Percentiles rank a stretch among this genome's conserved stretches.
These are phyloP conservation scores for Muricea muricata DNA, from an alignment of 92 coral and sea anemone species.

Conservation along the genomic window DNA sequence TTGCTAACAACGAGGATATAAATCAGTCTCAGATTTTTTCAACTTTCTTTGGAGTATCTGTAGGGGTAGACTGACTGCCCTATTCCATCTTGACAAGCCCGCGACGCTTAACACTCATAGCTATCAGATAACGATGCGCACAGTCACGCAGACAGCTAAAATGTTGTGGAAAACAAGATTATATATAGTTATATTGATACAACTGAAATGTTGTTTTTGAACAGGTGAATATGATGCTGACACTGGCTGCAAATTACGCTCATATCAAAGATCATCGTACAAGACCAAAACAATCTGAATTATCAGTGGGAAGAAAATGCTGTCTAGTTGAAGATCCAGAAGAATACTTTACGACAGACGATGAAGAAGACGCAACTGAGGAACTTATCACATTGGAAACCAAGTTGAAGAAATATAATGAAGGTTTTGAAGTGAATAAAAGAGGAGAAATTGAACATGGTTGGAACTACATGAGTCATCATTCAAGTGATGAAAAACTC, in stretches of 20 bases:
- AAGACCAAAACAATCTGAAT: conserved; percentile 76
- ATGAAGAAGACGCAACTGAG: conserved; percentile 33
- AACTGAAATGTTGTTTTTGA: not conserved
- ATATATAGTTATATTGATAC: not conserved
- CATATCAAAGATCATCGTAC: conserved; percentile 87
- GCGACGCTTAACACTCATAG: no score
- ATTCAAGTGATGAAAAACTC: conserved; percentile 28
- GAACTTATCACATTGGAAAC: conserved; percentile 36
- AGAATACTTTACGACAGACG: conserved; percentile 64
- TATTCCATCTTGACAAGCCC: no score
- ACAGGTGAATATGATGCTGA: conserved; percentile 83
- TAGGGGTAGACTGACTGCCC: no score
- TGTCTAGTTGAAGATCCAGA: conserved; percentile 87
- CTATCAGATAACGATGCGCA: no score
- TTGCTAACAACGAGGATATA: no score
- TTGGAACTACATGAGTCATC: conserved; percentile 45
- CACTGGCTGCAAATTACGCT: conserved; percentile 86
- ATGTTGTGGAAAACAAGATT: no score
- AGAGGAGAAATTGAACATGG: conserved; percentile 40
- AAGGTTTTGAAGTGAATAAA: conserved; percentile 28
- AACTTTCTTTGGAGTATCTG: no score
- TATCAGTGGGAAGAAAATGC: conserved; percentile 84
- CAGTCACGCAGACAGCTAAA: no score
- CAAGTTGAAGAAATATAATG: conserved; percentile 39
- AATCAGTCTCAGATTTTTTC: no score